These are phyloP conservation scores for Stegostoma tigrinum DNA, from an alignment of 2,113 vertebrate species.

Conservation along the genomic window DNA sequence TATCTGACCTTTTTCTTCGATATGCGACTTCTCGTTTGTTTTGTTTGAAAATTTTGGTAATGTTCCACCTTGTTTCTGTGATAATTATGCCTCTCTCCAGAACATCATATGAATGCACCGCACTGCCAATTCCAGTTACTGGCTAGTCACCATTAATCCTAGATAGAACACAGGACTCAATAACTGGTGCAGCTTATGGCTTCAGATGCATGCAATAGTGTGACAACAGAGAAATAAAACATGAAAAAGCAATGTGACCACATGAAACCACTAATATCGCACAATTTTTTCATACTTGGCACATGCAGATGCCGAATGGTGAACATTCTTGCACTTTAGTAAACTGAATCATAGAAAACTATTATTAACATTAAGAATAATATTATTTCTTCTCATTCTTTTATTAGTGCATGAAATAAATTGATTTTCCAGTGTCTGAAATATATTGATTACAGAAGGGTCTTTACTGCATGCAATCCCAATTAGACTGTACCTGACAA, in stretches of 20 bases:
- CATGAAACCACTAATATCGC: background rate
- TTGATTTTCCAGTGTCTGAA: background rate
- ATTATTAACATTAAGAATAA: background rate
- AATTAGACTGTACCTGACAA: background rate
- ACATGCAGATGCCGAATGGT: background rate
- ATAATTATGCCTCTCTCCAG: background rate
- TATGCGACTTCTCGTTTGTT: background rate
- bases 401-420: background rate
- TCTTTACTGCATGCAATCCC: background rate
- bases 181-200: constrained; percentile 11
- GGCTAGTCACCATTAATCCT: background rate
- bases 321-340: background rate
- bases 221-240: constrained; percentile 34
- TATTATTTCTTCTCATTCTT: background rate
- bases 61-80: background rate
- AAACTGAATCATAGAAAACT: background rate
- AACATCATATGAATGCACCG: background rate
- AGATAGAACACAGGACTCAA: background rate
- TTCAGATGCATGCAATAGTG: constrained; percentile 32
- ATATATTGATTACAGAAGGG: background rate
- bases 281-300: too few relatives aligned
- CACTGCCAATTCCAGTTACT: constrained; percentile 10
- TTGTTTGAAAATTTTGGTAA: background rate
- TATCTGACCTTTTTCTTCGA: background rate
- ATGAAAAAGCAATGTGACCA: constrained; percentile 8